Base-by-base conservation (phyloP, 2,113 vertebrate species). In the Spea multiplicata region DNA sequence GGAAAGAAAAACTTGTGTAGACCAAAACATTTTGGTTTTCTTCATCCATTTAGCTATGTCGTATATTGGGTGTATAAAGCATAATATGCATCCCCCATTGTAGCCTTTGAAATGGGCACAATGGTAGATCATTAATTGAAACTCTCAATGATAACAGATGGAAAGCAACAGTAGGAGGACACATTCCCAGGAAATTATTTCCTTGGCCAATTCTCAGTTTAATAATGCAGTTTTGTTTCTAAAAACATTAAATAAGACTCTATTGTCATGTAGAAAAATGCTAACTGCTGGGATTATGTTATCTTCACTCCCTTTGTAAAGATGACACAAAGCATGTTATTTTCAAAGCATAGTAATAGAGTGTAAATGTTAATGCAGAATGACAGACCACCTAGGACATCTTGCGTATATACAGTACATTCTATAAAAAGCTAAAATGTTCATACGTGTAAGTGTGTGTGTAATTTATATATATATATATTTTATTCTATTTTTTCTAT, bases 121-220 rank as follows among this genome's bases (percentile, higher is more conserved):
- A 80, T 74, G 73, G 74, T 80, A 74, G 78, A 80, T 74, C 65
- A 74, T 80, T 74, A 74, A 73, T 49, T 74, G 64, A 16, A 49
- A 73, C 30, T 73, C 71, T 74, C 66, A 50, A 74, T 74, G 78
- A 47, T 74, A 61, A 74, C 78, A 80, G 78, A 80, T 80, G 78
- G 78, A 80, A 74, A 52, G 66, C 71, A 48, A 53, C 65, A 73
- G 78, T 80, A 80, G 78, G 78, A 80, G 78, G 71, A 80, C 64
- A 68, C 17, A 13, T 80, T 80, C 78, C 65, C 71, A 80, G 71
- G 78, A 80, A 80, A 80, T 80, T 47, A 73, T 73, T 74, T 67
- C 68, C 73, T 67, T 80, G 78, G 78, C 71, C 73, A 62, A 61
- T 68, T 68, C 6, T 73, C 64, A 48, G 44, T 67, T 73, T 79